These are phyloP conservation scores for Phaonia tiefii DNA, from an alignment of 2,888 invertebrate species.

Conservation along the genomic window DNA sequence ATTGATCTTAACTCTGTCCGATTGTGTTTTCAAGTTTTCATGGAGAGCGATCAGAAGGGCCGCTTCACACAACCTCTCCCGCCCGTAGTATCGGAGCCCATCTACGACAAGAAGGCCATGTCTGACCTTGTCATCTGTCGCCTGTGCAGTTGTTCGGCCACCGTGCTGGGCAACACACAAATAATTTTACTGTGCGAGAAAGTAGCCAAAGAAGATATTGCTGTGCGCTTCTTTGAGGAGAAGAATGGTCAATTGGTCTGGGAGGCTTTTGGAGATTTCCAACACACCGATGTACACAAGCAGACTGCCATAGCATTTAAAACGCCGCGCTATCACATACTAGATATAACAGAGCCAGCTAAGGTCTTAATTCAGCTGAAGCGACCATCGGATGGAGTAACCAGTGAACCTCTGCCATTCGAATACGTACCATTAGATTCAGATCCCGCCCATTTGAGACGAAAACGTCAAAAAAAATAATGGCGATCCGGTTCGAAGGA, in stretches of 20 bases:
- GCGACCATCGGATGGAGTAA: conserved; percentile 91
- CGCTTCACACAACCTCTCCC: conserved; percentile 87
- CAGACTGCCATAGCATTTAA: conserved; percentile 93
- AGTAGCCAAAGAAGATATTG: conserved; percentile 94
- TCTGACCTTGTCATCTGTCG: conserved; percentile 94
- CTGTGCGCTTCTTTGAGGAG: conserved; percentile 93
- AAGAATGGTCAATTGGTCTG: conserved; percentile 85
- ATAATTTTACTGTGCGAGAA: conserved; percentile 98
- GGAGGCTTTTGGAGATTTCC: conserved; percentile 92
- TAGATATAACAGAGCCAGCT: conserved; percentile 87
- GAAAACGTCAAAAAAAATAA: conserved; percentile 80
- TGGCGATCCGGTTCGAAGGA: conserved; percentile 79
- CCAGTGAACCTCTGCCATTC: conserved; percentile 92
- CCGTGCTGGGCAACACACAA: conserved; percentile 92
- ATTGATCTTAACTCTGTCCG: conserved; percentile 97
- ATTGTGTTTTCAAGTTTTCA: conserved; percentile 97
- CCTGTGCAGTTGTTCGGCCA: conserved; percentile 91
- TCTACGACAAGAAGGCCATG: conserved; percentile 98
- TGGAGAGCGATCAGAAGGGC: conserved; percentile 85
- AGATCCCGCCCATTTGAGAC: conserved; percentile 84
- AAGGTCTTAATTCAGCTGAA: conserved; percentile 91
- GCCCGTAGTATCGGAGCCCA: conserved; percentile 94
- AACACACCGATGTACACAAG: conserved; percentile 91
- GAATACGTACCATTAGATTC: conserved; percentile 90
- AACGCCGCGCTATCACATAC: conserved; percentile 88